Evolutionary conservation across 1,140 invertebrate species (phyloP).

Genomic region (Diorhabda sublineata): DNA sequence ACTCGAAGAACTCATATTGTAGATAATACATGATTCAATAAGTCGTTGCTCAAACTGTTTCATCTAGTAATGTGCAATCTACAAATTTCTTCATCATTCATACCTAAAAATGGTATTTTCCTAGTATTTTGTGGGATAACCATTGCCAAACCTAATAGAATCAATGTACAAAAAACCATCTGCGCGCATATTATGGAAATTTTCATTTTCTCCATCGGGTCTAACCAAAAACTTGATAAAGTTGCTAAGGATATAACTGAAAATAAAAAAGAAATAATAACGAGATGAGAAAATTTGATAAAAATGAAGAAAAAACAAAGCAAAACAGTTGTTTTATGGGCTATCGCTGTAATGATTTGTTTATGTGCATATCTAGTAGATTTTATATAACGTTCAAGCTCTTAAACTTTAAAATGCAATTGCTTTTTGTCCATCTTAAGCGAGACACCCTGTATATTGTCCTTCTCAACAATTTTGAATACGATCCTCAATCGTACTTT

Average conservation of each 20-base stretch:
- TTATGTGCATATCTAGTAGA: background rate
- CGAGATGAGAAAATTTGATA: no score
- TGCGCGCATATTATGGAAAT: constrained; percentile 36
- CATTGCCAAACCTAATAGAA: constrained; percentile 33
- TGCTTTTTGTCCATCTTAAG: no score
- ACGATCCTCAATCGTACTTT: no score
- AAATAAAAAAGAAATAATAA: constrained; percentile 17
- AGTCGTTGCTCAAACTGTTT: background rate
- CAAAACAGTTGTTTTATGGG: background rate
- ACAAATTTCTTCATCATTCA: constrained; percentile 19
- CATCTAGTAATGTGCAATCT: constrained; percentile 1
- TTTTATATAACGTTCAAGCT: no score
- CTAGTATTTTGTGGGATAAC: constrained; percentile 34
- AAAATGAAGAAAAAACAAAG: no score
- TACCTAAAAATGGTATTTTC: constrained; percentile 40
- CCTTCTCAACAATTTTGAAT: no score
- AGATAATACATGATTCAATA: background rate
- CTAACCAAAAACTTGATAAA: constrained; percentile 40
- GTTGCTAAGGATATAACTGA: constrained; percentile 36
- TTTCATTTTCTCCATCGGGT: constrained; percentile 36
- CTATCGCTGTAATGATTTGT: constrained; percentile 1
- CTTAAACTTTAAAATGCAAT: no score
- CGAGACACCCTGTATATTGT: no score
- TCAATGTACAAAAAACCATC: constrained; percentile 33
- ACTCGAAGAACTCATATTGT: background rate